A percentile compares a stretch with the other conserved stretches of the same genome.
Evolutionary conservation across 2,113 vertebrate species (phyloP).

Genomic region (Vulpes lagopus): DNA sequence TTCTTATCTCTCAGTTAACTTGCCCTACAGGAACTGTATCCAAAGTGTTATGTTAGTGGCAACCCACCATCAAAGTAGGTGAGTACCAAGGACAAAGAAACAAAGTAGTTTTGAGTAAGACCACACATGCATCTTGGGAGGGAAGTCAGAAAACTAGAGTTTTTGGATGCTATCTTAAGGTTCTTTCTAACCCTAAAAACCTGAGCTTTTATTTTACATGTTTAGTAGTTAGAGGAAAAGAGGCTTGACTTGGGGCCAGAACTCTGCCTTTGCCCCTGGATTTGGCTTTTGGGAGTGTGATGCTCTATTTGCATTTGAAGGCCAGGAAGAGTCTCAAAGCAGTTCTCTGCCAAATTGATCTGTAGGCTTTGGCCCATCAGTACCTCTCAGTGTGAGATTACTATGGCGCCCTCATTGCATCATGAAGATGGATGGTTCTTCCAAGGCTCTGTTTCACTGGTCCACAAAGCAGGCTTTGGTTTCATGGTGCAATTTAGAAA

Average conservation of each 20-base stretch:
- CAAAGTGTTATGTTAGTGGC: background rate
- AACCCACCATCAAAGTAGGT: background rate
- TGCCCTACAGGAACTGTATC: background rate
- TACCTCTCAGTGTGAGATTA: constrained; percentile 12
- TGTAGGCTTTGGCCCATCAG: background rate
- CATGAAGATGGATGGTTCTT: background rate
- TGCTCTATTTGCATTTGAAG: constrained; percentile 38
- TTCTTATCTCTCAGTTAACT: background rate
- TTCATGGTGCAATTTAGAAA: constrained; percentile 36
- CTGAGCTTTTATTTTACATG: background rate
- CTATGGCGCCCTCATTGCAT: background rate
- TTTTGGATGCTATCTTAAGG: background rate
- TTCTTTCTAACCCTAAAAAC: constrained; percentile 10
- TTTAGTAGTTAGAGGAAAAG: constrained; percentile 47
- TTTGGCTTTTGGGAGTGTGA: constrained; percentile 36
- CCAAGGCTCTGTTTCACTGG: background rate
- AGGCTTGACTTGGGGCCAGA: background rate
- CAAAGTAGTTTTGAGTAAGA: background rate
- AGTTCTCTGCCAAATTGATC: constrained; percentile 28
- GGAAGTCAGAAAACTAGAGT: background rate
- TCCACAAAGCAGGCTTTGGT: background rate
- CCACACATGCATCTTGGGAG: background rate
- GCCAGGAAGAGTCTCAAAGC: background rate
- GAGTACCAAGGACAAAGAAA: background rate
- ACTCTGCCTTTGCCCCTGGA: background rate